Evolutionary conservation across 2,113 vertebrate species (phyloP).

Genomic region (Thamnophis sirtalis): DNA sequence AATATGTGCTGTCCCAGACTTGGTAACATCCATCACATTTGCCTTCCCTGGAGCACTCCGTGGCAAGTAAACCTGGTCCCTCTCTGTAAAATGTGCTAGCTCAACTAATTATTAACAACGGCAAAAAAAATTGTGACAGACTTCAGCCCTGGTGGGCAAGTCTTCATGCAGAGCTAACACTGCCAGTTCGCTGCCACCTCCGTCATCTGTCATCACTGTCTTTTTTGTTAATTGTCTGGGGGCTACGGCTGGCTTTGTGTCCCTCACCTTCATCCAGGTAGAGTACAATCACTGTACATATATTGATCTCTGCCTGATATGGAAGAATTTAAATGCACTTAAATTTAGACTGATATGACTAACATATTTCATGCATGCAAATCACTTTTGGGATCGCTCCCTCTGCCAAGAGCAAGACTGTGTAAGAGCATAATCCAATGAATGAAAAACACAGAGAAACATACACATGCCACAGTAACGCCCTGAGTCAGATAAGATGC

Average conservation of each 20-base stretch:
- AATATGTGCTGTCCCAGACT: neutral
- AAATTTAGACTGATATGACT: neutral
- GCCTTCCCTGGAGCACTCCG: neutral
- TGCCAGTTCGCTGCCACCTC: neutral
- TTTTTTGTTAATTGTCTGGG: neutral
- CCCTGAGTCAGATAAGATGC: neutral
- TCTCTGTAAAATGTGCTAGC: neutral
- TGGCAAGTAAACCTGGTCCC: neutral
- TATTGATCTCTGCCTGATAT: neutral
- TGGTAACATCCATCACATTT: neutral
- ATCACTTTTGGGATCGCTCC: neutral
- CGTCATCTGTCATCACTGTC: neutral
- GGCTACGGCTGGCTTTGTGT: neutral
- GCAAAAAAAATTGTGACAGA: neutral
- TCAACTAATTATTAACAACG: neutral
- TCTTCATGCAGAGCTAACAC: neutral
- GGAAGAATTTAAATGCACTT: neutral
- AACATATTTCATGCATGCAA: neutral
- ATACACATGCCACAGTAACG: neutral
- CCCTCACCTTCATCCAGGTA: neutral
- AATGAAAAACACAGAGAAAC: neutral
- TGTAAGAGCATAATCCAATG: neutral
- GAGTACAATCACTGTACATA: neutral
- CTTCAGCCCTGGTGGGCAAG: neutral
- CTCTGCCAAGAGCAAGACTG: neutral